A percentile compares a stretch with the other conserved stretches of the same genome.
phyloP scores from a whole-genome alignment of 2,113 vertebrate species.

The Myrmecobius fasciatus region DNA sequence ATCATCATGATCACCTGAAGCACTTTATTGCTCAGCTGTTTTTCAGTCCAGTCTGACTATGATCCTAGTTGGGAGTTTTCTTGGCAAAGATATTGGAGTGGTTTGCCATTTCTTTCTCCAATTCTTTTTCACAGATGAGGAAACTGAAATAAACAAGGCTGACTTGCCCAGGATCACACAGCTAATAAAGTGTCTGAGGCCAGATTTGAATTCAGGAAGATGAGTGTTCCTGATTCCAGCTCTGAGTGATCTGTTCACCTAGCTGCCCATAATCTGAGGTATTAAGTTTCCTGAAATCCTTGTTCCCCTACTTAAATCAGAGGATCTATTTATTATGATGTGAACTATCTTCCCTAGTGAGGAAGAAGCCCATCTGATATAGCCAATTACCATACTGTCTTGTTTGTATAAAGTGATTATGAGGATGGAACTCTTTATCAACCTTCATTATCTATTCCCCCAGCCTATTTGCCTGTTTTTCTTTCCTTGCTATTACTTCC shows the following conservation, averaged over 20 bases:
- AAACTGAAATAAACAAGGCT: background rate
- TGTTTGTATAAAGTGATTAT: no score
- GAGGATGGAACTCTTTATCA: no score
- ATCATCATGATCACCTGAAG: background rate
- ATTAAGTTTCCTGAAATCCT: background rate
- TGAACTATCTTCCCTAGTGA: no score
- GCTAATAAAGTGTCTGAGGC: background rate
- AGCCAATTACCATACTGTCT: no score
- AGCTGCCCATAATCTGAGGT: background rate
- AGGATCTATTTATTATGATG: background rate
- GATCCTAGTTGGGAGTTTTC: no score
- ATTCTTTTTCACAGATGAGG: background rate
- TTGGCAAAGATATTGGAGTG: no score
- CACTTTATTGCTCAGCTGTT: background rate
- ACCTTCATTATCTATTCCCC: no score
- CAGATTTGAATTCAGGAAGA: background rate
- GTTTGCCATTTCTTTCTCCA: background rate
- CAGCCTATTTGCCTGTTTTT: background rate
- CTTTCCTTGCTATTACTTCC: background rate
- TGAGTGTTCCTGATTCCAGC: background rate
- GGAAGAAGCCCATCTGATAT: no score
- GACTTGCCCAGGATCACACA: background rate
- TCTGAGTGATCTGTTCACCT: no score
- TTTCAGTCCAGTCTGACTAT: background rate
- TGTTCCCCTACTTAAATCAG: background rate